Conservation (phyloP, 2,113 vertebrate genomes). For the Hemibates koningsi region DNA sequence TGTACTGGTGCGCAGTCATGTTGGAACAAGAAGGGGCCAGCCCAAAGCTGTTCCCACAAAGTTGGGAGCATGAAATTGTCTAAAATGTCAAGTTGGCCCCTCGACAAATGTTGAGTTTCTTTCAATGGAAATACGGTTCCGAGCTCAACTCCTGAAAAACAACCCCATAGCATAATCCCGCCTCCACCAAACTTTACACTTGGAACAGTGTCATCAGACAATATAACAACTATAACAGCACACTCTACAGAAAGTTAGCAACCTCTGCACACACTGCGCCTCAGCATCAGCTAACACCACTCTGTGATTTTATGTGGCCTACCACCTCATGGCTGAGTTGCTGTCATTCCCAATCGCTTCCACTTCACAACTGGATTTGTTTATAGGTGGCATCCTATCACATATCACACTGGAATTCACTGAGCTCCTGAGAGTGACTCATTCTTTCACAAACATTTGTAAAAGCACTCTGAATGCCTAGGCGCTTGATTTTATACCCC, state of each 20-base stretch:
- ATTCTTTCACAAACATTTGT: neutral
- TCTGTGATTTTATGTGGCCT: neutral
- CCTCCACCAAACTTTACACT: neutral
- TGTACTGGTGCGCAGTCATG: neutral
- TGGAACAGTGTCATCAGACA: neutral
- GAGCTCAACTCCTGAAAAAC: neutral
- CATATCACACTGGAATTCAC: neutral
- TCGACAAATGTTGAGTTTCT: neutral
- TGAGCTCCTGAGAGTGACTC: neutral
- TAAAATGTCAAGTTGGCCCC: neutral
- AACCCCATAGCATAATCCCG: neutral
- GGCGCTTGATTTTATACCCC: neutral
- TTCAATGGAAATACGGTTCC: rapidly evolving
- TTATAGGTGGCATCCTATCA: neutral
- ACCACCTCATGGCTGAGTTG: neutral
- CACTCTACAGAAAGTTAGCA: neutral
- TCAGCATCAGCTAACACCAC: neutral
- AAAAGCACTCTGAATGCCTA: neutral
- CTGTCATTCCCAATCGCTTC: neutral
- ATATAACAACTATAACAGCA: neutral
- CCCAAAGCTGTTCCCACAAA: neutral
- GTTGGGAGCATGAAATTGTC: neutral
- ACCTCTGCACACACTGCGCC: neutral
- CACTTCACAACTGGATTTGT: neutral
- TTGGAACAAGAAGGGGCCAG: neutral